These are phyloP conservation scores for Coilia nasus DNA, from an alignment of 2,797 vertebrate genomes.

Conservation along the genomic window DNA sequence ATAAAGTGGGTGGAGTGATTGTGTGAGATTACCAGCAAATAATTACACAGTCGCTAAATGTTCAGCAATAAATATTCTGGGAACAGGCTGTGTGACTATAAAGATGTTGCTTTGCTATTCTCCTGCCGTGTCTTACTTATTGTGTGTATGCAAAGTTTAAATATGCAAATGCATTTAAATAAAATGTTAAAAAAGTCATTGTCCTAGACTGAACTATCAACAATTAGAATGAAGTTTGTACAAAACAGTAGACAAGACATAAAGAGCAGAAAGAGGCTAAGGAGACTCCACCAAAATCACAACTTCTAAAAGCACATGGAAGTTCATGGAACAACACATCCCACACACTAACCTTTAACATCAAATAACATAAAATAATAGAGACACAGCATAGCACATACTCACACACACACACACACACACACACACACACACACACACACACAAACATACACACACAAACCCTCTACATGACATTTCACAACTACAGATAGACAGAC, in stretches of 20 bases:
- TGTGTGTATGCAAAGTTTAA: no score
- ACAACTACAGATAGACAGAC: no score
- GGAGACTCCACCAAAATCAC: neutral
- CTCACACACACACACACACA: no score
- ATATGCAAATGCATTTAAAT: neutral
- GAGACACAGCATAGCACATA: neutral
- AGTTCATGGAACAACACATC: neutral
- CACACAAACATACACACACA: neutral
- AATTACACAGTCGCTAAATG: neutral
- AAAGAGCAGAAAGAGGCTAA: neutral
- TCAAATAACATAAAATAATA: neutral
- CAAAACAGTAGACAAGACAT: neutral
- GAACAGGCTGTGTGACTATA: no score
- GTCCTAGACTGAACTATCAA: neutral
- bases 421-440: constrained; percentile 9
- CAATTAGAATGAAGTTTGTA: neutral
- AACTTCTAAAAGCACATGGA: neutral
- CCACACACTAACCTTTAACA: neutral
- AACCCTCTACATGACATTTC: no score
- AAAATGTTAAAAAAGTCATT: neutral
- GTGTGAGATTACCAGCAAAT: neutral
- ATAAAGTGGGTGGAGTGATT: neutral
- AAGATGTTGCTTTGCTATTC: neutral
- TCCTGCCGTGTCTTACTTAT: no score
- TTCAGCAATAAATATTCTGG: no score